A percentile compares a stretch with the other conserved stretches of the same genome.
These are phyloP conservation scores for Epistrophe eligans DNA, from an alignment of 2,888 invertebrate genomes.

Conservation along the genomic window DNA sequence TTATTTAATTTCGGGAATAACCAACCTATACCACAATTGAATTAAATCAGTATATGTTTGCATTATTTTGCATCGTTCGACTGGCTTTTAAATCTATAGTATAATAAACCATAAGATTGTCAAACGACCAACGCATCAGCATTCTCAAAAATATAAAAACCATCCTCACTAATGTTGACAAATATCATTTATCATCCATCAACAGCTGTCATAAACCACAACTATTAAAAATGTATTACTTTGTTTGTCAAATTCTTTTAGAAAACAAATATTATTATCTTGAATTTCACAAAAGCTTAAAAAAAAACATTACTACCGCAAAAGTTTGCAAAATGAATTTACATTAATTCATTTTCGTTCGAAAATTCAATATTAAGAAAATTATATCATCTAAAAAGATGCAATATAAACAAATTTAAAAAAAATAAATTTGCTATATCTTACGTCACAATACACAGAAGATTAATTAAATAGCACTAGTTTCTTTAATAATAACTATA, in stretches of 20 bases:
- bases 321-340: slow-evolving; percentile 17
- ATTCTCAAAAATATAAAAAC: neutral
- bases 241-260: slow-evolving; percentile 32
- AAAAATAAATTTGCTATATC: neutral
- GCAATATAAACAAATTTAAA: neutral
- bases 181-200: slow-evolving; percentile 35
- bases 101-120: too few species aligned
- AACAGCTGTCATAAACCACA: neutral
- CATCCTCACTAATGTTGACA: slow-evolving; percentile 11
- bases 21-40: too few species aligned
- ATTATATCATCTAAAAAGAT: neutral
- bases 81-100: too few species aligned
- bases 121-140: neutral
- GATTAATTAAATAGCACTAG: slow-evolving; percentile 11
- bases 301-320: neutral
- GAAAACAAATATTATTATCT: neutral
- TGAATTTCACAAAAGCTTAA: slow-evolving; percentile 35
- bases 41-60: too few species aligned
- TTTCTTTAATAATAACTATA: neutral
- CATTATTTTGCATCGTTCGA: too few species aligned
- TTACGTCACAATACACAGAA: neutral
- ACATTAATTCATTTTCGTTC: slow-evolving; percentile 5
- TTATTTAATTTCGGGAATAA: too few species aligned
- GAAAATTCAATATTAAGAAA: neutral
- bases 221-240: neutral